Evolutionary conservation across 2,888 invertebrate species (phyloP).

Genomic region (Mythimna loreyi): DNA sequence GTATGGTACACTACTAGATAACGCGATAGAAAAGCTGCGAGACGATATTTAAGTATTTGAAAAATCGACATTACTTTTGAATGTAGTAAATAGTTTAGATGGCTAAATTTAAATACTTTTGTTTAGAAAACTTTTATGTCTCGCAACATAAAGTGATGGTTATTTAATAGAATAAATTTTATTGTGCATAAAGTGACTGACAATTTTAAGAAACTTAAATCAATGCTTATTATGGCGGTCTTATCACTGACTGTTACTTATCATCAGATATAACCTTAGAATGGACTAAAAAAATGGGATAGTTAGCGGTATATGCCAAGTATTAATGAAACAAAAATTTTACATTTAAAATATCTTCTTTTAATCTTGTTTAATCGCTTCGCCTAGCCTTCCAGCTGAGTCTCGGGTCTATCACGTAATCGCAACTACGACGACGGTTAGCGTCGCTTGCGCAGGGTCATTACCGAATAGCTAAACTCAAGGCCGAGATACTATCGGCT

Average conservation of each 20-base stretch:
- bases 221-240: no score
- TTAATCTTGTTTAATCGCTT: slow-evolving; percentile 26
- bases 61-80: slow-evolving; percentile 4
- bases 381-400: slow-evolving; percentile 44
- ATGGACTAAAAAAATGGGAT: no score
- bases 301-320: no score
- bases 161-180: no score
- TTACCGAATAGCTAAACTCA: slow-evolving; percentile 79
- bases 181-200: no score
- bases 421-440: slow-evolving; percentile 73
- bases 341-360: no score
- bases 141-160: no score
- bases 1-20: slow-evolving; percentile 29
- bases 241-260: no score
- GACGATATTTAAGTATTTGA: background rate
- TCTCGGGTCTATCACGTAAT: slow-evolving; percentile 64
- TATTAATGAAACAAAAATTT: no score
- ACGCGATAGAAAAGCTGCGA: slow-evolving; percentile 2
- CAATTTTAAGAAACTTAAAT: no score
- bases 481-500: slow-evolving; percentile 78
- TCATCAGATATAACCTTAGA: no score
- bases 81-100: background rate
- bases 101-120: background rate
- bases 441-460: slow-evolving; percentile 80
- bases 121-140: no score